Conservation (phyloP, 2,888 invertebrate species). For the Neocrepidodera transversa region DNA sequence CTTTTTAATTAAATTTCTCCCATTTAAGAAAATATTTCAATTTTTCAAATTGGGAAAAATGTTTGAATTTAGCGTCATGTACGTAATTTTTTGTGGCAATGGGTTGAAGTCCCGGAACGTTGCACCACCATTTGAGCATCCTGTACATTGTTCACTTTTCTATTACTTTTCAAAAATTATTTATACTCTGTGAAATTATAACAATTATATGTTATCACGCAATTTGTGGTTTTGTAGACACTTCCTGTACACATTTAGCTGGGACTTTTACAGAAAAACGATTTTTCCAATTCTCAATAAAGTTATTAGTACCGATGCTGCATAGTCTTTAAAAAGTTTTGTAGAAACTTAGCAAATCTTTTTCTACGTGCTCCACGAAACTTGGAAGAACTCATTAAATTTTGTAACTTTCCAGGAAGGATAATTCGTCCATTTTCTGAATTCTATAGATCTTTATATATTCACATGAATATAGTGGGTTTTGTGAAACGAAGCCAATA, state of each 20-base stretch:
- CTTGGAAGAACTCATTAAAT: slow-evolving; percentile 27
- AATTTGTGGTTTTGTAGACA: neutral
- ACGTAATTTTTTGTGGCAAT: too few species aligned
- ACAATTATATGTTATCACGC: neutral
- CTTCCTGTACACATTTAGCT: neutral
- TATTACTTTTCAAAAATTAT: too few species aligned
- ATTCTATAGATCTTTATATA: slow-evolving; percentile 36
- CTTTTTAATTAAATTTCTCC: too few species aligned
- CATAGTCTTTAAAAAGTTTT: slow-evolving; percentile 20
- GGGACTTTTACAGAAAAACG: slow-evolving; percentile 2
- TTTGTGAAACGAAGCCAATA: slow-evolving; percentile 36
- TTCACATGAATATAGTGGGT: slow-evolving; percentile 37
- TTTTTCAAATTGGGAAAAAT: too few species aligned
- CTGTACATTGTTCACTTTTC: too few species aligned
- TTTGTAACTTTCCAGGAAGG: slow-evolving; percentile 22
- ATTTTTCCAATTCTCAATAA: slow-evolving; percentile 9
- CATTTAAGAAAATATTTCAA: too few species aligned
- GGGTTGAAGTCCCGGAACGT: too few species aligned
- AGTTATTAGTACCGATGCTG: slow-evolving; percentile 3
- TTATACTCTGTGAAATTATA: too few species aligned
- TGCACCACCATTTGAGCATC: too few species aligned
- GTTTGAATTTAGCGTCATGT: too few species aligned
- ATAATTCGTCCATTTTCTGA: slow-evolving; percentile 31
- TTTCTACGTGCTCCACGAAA: slow-evolving; percentile 18
- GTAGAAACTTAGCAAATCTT: slow-evolving; percentile 12